Conservation (phyloP, 2,888 invertebrate species). For the Diloba caeruleocephala region DNA sequence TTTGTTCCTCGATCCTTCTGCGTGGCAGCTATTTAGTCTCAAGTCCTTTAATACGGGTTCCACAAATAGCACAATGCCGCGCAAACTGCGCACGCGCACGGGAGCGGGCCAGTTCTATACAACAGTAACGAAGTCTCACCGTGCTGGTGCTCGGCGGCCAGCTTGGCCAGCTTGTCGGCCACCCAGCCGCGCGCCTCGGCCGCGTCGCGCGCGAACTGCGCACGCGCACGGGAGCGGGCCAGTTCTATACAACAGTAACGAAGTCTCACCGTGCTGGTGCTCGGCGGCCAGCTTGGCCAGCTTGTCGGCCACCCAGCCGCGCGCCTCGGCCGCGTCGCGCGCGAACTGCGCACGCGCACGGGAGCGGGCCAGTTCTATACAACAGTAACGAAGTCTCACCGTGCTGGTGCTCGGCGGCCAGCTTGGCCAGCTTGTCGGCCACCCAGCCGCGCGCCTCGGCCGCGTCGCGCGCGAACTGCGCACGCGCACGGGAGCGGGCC, state of each 20-base stretch:
- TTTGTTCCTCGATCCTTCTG: no score
- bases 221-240: no score
- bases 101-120: no score
- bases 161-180: conserved; percentile 96
- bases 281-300: conserved; percentile 95
- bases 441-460: conserved; percentile 97
- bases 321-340: conserved; percentile 96
- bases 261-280: conserved; percentile 82
- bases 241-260: no score
- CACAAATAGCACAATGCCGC: no score
- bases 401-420: conserved; percentile 93
- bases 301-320: conserved; percentile 97
- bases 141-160: conserved; percentile 93
- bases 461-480: conserved; percentile 97
- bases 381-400: conserved; percentile 49
- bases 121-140: conserved; percentile 49
- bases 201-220: no score
- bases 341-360: conserved; percentile 96
- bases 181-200: conserved; percentile 97
- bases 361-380: conserved; percentile 93
- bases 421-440: conserved; percentile 96
- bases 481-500: conserved; percentile 93
- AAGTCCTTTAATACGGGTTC: no score
- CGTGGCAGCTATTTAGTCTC: no score
- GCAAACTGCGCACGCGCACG: no score